phyloP scores from a whole-genome alignment of 2,113 vertebrate genomes.

The Callaeas wilsoni region DNA sequence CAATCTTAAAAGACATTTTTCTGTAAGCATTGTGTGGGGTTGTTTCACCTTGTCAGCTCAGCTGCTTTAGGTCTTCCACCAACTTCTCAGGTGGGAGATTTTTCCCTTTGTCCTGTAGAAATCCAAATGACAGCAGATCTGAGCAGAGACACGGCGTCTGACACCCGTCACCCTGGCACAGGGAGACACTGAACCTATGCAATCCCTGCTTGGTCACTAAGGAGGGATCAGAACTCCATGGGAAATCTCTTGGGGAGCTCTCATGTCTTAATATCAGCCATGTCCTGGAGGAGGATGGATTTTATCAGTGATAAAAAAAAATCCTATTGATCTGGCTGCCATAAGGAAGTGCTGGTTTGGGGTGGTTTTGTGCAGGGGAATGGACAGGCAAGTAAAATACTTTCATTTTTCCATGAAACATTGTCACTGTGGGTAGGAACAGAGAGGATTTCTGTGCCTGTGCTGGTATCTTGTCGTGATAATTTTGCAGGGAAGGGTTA shows the following conservation, averaged over 20 bases:
- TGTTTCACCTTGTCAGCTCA: neutral
- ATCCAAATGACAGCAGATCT: neutral
- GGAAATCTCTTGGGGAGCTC: neutral
- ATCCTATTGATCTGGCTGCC: neutral
- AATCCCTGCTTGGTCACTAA: neutral
- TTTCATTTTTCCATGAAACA: neutral
- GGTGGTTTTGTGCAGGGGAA: neutral
- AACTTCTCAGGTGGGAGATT: neutral
- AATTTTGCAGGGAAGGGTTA: neutral
- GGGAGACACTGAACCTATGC: neutral
- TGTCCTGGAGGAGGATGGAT: neutral
- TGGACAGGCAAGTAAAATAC: neutral
- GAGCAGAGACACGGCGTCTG: neutral
- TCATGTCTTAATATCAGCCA: neutral
- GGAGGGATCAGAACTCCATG: neutral
- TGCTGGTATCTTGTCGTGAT: neutral
- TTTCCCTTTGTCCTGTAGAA: neutral
- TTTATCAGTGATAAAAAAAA: neutral
- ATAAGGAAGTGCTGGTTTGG: neutral
- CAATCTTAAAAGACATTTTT: accelerated
- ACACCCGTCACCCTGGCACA: neutral
- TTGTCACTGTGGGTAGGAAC: neutral
- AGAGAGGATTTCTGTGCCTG: neutral
- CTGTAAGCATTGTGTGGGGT: accelerated
- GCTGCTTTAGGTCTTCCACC: neutral